A percentile compares a stretch with the other conserved stretches of the same genome.
Conservation (phyloP, 2,113 vertebrate species). For the Acrocephalus arundinaceus region DNA sequence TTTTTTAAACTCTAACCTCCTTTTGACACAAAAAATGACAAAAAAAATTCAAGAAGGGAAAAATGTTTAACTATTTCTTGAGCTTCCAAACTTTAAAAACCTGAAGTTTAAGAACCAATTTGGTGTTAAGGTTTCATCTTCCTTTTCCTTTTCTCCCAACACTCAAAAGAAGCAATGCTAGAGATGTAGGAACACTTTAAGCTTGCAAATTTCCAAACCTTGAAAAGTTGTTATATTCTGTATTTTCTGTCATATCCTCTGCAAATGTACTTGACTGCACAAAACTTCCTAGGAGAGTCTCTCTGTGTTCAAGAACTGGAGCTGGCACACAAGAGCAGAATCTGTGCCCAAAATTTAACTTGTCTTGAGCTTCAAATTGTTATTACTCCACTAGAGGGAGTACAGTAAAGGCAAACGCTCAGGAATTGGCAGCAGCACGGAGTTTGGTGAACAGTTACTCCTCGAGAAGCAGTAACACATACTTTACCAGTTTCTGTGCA, state of each 20-base stretch:
- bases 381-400: neutral
- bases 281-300: neutral
- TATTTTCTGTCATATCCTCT: neutral
- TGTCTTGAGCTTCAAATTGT: neutral
- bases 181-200: neutral
- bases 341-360: neutral
- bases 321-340: neutral
- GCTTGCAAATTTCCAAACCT: neutral
- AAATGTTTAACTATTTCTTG: neutral
- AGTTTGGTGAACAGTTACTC: neutral
- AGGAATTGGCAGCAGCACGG: fast-evolving
- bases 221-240: neutral
- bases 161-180: neutral
- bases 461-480: neutral
- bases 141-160: neutral
- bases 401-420: neutral
- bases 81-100: neutral
- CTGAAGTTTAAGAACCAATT: neutral
- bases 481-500: neutral
- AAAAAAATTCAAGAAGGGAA: neutral
- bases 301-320: neutral
- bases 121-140: neutral
- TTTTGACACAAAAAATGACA: neutral
- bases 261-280: neutral
- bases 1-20: neutral